These are phyloP conservation scores for Callipepla californica DNA, from an alignment of 2,113 vertebrate species.

Conservation along the genomic window DNA sequence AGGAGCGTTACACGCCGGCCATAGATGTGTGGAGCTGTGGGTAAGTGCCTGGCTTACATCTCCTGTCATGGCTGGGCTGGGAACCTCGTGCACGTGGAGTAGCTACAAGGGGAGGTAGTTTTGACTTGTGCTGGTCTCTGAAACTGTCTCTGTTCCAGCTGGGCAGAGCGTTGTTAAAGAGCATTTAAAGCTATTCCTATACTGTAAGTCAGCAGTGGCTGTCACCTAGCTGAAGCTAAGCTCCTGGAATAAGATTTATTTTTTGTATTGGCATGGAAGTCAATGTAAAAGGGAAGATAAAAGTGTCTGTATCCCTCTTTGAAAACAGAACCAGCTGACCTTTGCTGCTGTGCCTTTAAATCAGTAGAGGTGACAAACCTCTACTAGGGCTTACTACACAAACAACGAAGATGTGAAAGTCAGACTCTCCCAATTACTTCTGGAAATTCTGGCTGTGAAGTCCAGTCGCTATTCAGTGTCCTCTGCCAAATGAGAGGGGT, in stretches of 20 bases:
- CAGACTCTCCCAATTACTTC: neutral
- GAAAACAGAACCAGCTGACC: neutral
- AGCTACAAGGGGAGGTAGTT: neutral
- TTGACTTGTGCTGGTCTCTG: accelerated
- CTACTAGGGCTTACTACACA: neutral
- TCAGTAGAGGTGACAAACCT: neutral
- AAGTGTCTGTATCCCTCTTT: neutral
- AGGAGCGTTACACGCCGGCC: constrained; percentile 96
- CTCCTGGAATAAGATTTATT: neutral
- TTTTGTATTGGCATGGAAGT: neutral
- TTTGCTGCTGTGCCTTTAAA: neutral
- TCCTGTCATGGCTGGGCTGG: neutral
- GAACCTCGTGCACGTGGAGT: accelerated
- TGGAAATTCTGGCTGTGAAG: neutral
- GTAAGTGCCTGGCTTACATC: constrained; percentile 77
- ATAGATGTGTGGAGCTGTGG: constrained; percentile 99
- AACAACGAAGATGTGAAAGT: neutral
- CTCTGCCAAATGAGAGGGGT: neutral
- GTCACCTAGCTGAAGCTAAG: neutral
- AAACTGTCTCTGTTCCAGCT: neutral
- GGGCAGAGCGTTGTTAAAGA: accelerated
- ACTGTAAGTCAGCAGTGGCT: neutral
- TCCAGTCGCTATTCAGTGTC: neutral
- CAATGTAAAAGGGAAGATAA: neutral
- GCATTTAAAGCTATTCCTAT: accelerated